These are phyloP conservation scores for Xylota sylvarum DNA, from an alignment of 2,888 invertebrate genomes.

Conservation along the genomic window DNA sequence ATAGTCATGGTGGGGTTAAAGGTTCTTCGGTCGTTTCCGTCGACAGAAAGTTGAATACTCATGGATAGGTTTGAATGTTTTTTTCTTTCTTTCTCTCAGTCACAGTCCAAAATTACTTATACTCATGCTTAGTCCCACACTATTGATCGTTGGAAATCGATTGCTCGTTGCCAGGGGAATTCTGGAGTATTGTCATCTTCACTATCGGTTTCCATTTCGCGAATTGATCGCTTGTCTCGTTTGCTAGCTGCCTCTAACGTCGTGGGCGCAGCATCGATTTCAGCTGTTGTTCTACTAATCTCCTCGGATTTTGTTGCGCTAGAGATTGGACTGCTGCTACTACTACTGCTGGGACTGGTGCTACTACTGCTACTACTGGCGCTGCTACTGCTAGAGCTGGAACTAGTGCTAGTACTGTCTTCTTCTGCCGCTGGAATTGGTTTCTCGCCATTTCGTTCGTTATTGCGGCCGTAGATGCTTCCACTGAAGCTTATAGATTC, in stretches of 20 bases:
- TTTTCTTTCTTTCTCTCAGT: conserved; percentile 50
- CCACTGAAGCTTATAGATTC: conserved; percentile 83
- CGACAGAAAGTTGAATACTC: conserved; percentile 59
- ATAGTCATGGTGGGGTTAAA: conserved; percentile 33
- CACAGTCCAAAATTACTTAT: conserved; percentile 54
- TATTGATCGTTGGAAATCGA: conserved; percentile 89
- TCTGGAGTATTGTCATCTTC: conserved; percentile 86
- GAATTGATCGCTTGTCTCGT: conserved; percentile 81
- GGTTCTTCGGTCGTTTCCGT: conserved; percentile 31
- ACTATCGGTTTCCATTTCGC: conserved; percentile 75
- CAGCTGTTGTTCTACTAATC: conserved; percentile 62
- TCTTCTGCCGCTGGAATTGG: conserved; percentile 81
- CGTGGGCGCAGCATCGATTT: conserved; percentile 49
- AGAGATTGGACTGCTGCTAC: conserved; percentile 59
- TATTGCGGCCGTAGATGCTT: conserved; percentile 83
- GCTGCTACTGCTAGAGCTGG: conserved; percentile 72
- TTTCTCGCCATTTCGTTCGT: conserved; percentile 83
- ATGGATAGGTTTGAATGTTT: conserved; percentile 51
- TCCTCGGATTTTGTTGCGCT: conserved; percentile 60
- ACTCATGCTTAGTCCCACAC: conserved; percentile 87
- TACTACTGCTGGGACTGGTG: conserved; percentile 62
- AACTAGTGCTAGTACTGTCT: conserved; percentile 67
- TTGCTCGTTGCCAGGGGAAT: conserved; percentile 92
- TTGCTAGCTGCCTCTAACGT: conserved; percentile 74
- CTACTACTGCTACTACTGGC: conserved; percentile 66